Conservation (phyloP, 2,888 invertebrate genomes). For the Helobdella robusta region DNA sequence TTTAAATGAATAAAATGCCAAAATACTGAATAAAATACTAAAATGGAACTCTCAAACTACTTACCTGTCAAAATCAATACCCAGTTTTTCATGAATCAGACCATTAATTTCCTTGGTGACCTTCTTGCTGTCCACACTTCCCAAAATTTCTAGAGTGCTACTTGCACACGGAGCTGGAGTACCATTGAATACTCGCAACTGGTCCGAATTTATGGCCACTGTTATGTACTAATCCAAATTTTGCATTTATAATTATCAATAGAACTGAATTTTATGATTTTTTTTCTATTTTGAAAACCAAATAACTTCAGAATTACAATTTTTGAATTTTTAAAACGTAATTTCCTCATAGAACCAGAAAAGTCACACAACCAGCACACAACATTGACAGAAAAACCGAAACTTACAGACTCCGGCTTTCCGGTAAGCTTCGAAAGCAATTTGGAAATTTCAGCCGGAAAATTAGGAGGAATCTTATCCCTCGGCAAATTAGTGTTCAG, state of each 20-base stretch:
- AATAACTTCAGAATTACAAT: too few relatives aligned
- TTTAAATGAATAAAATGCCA: too few relatives aligned
- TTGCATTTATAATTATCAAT: too few relatives aligned
- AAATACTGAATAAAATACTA: too few relatives aligned
- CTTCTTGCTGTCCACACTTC: neutral
- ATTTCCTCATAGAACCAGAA: too few relatives aligned
- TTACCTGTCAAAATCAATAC: slow-evolving; percentile 2
- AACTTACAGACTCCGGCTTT: slow-evolving; percentile 14
- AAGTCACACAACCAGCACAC: too few relatives aligned
- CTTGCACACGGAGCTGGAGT: neutral
- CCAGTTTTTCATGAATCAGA: neutral
- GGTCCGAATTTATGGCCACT: neutral
- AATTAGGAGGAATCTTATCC: neutral
- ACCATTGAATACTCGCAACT: slow-evolving; percentile 5
- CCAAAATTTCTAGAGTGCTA: neutral
- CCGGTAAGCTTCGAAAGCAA: slow-evolving; percentile 12
- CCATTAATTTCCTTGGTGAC: neutral
- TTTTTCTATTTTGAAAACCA: too few relatives aligned
- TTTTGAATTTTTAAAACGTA: too few relatives aligned
- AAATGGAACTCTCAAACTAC: too few relatives aligned
- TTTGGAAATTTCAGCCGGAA: neutral
- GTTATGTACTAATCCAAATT: slow-evolving; percentile 10
- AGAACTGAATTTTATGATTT: too few relatives aligned
- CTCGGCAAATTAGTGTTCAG: slow-evolving; percentile 6
- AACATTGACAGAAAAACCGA: too few relatives aligned